Conservation (phyloP, 2,113 vertebrate species). For the Mohoua ochrocephala region DNA sequence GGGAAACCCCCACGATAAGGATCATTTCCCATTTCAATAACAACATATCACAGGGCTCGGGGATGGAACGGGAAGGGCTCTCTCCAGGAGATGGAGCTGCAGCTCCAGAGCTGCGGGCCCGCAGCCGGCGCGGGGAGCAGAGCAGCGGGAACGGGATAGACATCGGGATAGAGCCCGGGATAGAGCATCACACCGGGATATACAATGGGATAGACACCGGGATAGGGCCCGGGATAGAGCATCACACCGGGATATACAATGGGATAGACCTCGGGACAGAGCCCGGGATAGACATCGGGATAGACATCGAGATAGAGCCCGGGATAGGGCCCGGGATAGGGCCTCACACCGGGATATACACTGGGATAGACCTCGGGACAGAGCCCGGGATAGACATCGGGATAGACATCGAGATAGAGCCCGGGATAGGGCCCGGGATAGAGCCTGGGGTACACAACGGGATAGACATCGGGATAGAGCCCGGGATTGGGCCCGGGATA, state of each 20-base stretch:
- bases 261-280: too few relatives aligned
- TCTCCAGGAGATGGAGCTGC: constrained; percentile 63
- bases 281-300: too few relatives aligned
- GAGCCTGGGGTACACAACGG: neutral
- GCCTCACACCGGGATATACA: neutral
- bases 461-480: too few relatives aligned
- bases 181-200: too few relatives aligned
- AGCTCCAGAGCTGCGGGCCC: neutral
- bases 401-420: neutral
- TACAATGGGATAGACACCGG: too few relatives aligned
- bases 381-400: neutral
- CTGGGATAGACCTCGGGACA: neutral
- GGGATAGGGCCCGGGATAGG: neutral
- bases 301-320: neutral
- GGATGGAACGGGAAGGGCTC: too few relatives aligned
- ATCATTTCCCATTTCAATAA: neutral
- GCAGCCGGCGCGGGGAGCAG: neutral
- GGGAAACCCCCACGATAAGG: fast-evolving
- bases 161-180: too few relatives aligned
- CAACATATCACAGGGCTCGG: fast-evolving
- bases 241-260: neutral
- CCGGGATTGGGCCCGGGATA: too few relatives aligned
- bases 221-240: too few relatives aligned
- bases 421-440: neutral
- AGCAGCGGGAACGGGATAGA: neutral